Evolutionary conservation across 1,140 invertebrate genomes (phyloP), one percentile per base, ranked within the genome.

Genomic region (Panagrolaimus sp.): DNA sequence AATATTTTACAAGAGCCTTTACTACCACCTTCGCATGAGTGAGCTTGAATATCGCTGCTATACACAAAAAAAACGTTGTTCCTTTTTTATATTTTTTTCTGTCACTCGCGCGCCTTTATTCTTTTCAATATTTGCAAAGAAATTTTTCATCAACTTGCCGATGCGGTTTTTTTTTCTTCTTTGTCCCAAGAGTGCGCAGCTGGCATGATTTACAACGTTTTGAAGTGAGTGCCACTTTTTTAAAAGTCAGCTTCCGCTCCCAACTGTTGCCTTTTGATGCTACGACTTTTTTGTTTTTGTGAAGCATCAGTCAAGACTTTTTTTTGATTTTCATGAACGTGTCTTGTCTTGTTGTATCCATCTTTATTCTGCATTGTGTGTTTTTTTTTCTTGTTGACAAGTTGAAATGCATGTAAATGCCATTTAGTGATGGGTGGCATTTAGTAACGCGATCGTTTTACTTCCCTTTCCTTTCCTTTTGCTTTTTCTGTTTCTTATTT

Each of bases 111-210:
- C 51, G 51, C 20, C 51, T 27, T 1, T 57, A 57, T 57, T 57
- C 51, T 57, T 57, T 57, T 57, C 51, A 57, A 57, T 57, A 57
- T 57, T 57, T 57, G 51, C 31, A 57, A 27, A 11, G 9, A 57
- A 57, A 57, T 57, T 57, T 57, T 57, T 57, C 51, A 57, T 57
- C 51, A 57, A 57, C 51, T 57, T 57, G 51, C 51, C 51, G 51
- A 57, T 27, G 51, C 51, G 51, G 51, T 20, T 57, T 57, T 57
- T 38, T 38, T 38, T 38, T 38, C 51, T 57, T 57, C 27, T 57
- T 57, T 57, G 51, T 57, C 51, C 51, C 51, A 20, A 20, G 51
- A 57, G 51, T 57, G 51, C 51, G 51, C 51, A 57, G 51, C 51
- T 27, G 11, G 20, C 51, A 57, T 57, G 51, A 57, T 57, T 57